Evolutionary conservation across 2,797 vertebrate species (phyloP), one percentile per base, ranked within the genome.

Genomic region (Xiphorhynchus erythropygius): DNA sequence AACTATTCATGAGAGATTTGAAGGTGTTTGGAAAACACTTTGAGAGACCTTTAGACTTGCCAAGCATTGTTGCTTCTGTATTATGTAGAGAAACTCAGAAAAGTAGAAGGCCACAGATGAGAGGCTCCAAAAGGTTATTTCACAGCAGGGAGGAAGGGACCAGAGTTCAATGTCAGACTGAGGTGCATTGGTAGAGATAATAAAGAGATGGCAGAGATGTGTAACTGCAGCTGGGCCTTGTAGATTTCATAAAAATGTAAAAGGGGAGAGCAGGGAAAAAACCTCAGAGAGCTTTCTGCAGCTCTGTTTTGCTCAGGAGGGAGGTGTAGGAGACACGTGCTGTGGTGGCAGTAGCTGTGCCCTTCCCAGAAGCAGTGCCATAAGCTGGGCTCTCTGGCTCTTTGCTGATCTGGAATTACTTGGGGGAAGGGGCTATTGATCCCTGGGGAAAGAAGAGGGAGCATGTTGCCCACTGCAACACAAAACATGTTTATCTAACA

Each of bases 1-100:
- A 94, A 69, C 59, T 81, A 33, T 84, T 84, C 1, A 1, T 75
- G 83, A 71, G 41, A 44, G 63, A 82, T 84, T 77, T 91, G 53
- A 91, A 90, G 71, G 88, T 94, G 35, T 42, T 77, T 95, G 77
- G 87, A 93, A 93, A 84, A n/a, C 60, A 67, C 80, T 94, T 87
- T 55, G 57, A 77, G 70, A 83, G 60, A 88, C 83, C 85, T 91
- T 94, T 93, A 57, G 60, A 82, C 44, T 93, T 83, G 35, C 70
- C 75, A 68, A 70, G 85, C 67, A 65, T 93, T 90, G 85, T 91
- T 60, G 64, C 53, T 80, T 91, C 69, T 90, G 71, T 90, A 37
- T 91, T 74, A 77, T 50, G 73, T 77, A 63, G 50, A 93, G 67
- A 78, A 91, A 79, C 86, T 90, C 64, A 70, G 89, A 90, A 77